Percentiles rank a stretch among this genome's conserved stretches.
Conservation (phyloP, 1,140 invertebrate species). For the Aradophagus sp. region DNA sequence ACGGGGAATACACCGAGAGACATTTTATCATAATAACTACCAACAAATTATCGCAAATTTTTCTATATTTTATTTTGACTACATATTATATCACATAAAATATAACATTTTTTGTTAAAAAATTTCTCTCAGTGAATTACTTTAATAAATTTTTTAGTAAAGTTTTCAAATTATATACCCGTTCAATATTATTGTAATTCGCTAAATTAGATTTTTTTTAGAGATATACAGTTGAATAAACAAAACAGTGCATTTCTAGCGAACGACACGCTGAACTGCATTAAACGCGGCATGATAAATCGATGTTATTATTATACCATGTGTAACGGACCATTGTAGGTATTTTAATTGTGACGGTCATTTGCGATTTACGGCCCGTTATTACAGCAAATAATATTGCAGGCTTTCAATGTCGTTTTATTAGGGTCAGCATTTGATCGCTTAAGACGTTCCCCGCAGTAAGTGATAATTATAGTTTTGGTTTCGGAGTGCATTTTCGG, state of each 20-base stretch:
- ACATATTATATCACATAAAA: too few relatives aligned
- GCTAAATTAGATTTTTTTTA: too few relatives aligned
- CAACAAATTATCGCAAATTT: too few relatives aligned
- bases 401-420: conserved; percentile 30
- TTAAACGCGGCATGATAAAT: conserved; percentile 12
- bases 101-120: too few relatives aligned
- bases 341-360: conserved; percentile 29
- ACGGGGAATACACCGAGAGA: too few relatives aligned
- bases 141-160: too few relatives aligned
- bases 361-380: conserved; percentile 12
- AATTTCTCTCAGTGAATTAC: too few relatives aligned
- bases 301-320: conserved; percentile 11
- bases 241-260: conserved; percentile 1
- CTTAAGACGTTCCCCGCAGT: conserved; percentile 15
- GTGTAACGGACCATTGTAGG: neutral
- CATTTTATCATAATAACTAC: too few relatives aligned
- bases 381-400: conserved; percentile 20
- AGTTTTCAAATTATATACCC: too few relatives aligned
- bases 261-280: conserved; percentile 9
- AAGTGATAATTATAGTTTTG: conserved; percentile 7
- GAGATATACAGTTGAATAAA: too few relatives aligned
- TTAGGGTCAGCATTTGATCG: conserved; percentile 19
- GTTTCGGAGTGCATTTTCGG: neutral
- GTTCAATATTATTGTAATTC: too few relatives aligned
- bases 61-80: too few relatives aligned